These are phyloP conservation scores for Eumacrocentrus americanus DNA, from an alignment of 2,888 invertebrate genomes.

Conservation along the genomic window DNA sequence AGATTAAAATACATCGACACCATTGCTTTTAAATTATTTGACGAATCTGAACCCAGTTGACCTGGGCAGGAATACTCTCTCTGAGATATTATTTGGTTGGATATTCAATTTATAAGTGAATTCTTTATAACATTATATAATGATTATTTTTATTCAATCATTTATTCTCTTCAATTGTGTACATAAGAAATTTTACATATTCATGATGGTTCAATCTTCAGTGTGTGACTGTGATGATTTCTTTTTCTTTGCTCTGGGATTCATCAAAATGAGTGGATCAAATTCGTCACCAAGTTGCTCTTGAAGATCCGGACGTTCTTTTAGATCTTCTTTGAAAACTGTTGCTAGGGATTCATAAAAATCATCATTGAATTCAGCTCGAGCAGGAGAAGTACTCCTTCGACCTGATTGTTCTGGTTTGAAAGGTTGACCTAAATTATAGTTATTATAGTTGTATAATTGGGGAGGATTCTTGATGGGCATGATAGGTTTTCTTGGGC, in stretches of 20 bases:
- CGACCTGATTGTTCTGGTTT: not conserved
- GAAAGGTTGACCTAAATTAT: not conserved
- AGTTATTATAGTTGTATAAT: no score
- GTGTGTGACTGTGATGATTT: no score
- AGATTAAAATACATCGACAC: not conserved
- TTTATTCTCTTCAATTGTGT: not conserved
- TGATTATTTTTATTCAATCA: not conserved
- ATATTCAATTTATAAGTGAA: not conserved
- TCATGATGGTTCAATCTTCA: no score
- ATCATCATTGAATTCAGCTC: constrained; percentile 12
- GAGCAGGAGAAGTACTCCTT: constrained; percentile 4
- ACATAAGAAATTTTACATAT: not conserved
- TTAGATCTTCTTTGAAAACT: constrained; percentile 24
- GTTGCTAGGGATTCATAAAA: constrained; percentile 33
- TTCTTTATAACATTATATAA: not conserved
- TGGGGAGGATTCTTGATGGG: no score
- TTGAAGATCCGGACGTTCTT: constrained; percentile 18
- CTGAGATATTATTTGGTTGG: not conserved
- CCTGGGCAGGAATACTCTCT: not conserved
- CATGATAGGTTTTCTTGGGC: no score
- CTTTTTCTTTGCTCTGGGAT: not conserved
- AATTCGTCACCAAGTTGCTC: constrained; percentile 28
- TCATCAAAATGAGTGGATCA: constrained; percentile 1
- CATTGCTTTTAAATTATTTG: constrained; percentile 5
- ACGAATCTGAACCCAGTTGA: not conserved